A percentile compares a stretch with the other conserved stretches of the same genome.
These are phyloP conservation scores for Acrocephalus arundinaceus DNA, from an alignment of 2,113 vertebrate genomes.

Conservation along the genomic window DNA sequence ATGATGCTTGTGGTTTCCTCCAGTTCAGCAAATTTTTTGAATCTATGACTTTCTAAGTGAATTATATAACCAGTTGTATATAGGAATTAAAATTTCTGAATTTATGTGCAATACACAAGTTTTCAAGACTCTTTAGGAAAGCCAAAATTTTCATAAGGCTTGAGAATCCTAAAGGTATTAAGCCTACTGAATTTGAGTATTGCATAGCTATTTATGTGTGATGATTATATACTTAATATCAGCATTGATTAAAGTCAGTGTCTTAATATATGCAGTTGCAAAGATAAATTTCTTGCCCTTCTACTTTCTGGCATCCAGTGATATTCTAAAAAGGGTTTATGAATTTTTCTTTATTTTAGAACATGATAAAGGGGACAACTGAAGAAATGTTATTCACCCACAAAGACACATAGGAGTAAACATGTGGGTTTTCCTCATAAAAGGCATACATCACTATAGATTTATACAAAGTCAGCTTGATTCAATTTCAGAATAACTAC, in stretches of 20 bases:
- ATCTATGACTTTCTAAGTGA: neutral
- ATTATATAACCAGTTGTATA: neutral
- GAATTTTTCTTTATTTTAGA: neutral
- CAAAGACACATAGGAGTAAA: fast-evolving
- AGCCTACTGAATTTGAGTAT: neutral
- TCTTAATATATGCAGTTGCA: neutral
- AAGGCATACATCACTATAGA: neutral
- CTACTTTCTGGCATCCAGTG: neutral
- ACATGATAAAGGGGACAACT: fast-evolving
- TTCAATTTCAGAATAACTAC: neutral
- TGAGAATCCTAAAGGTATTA: neutral
- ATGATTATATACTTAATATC: neutral
- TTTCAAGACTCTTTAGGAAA: neutral
- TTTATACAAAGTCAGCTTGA: neutral
- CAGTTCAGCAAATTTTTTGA: neutral
- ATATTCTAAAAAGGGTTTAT: neutral
- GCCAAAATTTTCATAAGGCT: neutral
- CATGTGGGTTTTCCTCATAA: neutral
- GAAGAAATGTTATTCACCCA: neutral
- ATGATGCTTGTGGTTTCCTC: neutral
- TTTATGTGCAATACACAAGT: neutral
- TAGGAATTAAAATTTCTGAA: neutral
- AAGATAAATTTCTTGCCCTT: neutral
- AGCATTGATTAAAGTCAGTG: neutral
- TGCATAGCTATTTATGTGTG: neutral